phyloP scores from a whole-genome alignment of 1,140 invertebrate species.

The Pteromalus puparum region DNA sequence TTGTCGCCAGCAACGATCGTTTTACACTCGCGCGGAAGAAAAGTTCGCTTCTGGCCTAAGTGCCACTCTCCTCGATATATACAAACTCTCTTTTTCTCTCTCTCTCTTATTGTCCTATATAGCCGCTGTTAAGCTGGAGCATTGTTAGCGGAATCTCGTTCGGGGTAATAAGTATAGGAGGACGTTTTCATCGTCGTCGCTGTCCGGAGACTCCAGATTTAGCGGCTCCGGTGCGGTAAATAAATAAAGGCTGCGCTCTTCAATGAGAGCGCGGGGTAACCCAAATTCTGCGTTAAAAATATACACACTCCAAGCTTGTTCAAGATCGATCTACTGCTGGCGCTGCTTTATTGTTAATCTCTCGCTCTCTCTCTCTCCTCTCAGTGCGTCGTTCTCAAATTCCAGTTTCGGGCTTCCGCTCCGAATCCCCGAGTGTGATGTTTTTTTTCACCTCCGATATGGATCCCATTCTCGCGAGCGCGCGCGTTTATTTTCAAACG shows the following conservation, averaged over 20 bases:
- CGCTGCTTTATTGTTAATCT: background rate
- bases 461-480: too few species aligned
- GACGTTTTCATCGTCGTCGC: background rate
- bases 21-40: background rate
- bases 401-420: too few species aligned
- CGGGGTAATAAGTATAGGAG: background rate
- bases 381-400: background rate
- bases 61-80: background rate
- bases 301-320: background rate
- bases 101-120: background rate
- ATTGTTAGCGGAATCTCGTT: background rate
- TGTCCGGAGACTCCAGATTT: background rate
- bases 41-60: background rate
- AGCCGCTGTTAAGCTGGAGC: background rate
- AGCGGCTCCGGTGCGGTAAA: background rate
- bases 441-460: too few species aligned
- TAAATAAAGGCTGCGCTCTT: background rate
- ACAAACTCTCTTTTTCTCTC: background rate
- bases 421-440: too few species aligned
- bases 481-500: too few species aligned
- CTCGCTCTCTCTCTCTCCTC: too few species aligned
- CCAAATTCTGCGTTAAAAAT: background rate
- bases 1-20: background rate
- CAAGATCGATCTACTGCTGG: background rate
- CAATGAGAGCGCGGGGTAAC: background rate